A percentile compares a stretch with the other conserved stretches of the same genome.
These are phyloP conservation scores for Denticeps clupeoides DNA, from an alignment of 2,797 vertebrate species.

Conservation along the genomic window DNA sequence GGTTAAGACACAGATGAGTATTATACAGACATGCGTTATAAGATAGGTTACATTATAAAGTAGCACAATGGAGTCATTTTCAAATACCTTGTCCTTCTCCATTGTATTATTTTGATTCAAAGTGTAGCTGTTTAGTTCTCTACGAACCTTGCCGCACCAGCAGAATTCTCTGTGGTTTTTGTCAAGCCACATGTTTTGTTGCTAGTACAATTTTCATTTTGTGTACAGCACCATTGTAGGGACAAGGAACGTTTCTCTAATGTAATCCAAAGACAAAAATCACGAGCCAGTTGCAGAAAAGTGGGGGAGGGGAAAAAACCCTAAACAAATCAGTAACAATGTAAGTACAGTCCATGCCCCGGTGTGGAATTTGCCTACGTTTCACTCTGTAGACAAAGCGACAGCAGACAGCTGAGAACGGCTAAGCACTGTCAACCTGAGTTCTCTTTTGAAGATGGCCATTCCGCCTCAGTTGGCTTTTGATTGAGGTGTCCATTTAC, in stretches of 20 bases:
- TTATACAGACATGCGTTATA: no score
- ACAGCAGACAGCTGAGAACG: slow-evolving; percentile 17
- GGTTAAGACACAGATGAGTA: no score
- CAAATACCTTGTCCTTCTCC: no score
- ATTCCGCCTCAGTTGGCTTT: slow-evolving; percentile 23
- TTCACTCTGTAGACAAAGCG: slow-evolving; percentile 33
- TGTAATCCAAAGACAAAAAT: slow-evolving; percentile 9
- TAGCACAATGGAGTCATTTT: no score
- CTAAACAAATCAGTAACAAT: slow-evolving; percentile 27
- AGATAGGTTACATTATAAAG: no score
- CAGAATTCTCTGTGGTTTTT: no score
- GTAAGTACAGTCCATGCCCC: slow-evolving; percentile 21
- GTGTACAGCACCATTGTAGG: slow-evolving; percentile 5
- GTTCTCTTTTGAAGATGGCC: slow-evolving; percentile 17
- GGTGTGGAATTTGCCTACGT: slow-evolving; percentile 37
- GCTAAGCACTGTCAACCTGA: slow-evolving; percentile 4
- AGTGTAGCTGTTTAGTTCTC: no score
- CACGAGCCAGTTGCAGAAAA: slow-evolving; percentile 9
- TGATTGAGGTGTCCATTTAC: slow-evolving; percentile 4
- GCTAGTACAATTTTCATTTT: no score
- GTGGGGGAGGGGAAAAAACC: slow-evolving; percentile 3
- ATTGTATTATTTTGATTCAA: no score
- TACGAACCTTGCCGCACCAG: no score
- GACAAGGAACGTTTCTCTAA: slow-evolving; percentile 6
- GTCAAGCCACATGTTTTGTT: no score